Base-by-base conservation (phyloP, 2,888 invertebrate genomes). In the Hypomecis atomaria region DNA sequence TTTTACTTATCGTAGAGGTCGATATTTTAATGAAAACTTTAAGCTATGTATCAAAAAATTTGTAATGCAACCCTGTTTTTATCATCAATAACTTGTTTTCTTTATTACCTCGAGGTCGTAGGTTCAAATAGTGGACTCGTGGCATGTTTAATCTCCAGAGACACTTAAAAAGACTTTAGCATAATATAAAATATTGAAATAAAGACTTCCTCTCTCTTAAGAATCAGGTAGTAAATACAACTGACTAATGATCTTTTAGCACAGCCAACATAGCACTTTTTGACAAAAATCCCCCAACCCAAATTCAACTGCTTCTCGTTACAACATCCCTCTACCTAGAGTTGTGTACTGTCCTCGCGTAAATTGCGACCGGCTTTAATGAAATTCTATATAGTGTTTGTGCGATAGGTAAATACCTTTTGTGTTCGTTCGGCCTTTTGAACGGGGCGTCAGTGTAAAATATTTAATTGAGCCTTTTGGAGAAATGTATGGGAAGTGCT, bases 281-380 rank as follows among this genome's bases (percentile, higher is more conserved):
- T 13, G 10, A 13, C 42, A 62, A 40, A 52, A 23, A 34, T 7
- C n/a, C 9, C 52, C 48, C 43, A 10, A 37, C 48, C 37, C 8
- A 13, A 53, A 42, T 23, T 36, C 0, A 13, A 3, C 50, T 5
- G n/a, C 37, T 48, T 53, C 34, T 45, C 23, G 13, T 48, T 33
- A 33, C 54, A 48, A 36, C 10, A 7, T 23, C 45, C 23, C 23
- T 47, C 42, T 38, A 44, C 7, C 38, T 7, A 11, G 53, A 37
- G 38, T 38, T 58, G 56, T 61, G 60, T 61, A 65, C 57, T 34
- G 65, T 54, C 60, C 56, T 57, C 57, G 60, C 65, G 73, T 73
- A 72, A 71, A 75, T 72, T 70, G 69, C 65, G 69, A 63, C 66
- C 44, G 65, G 70, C 65, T 74, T 73, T 74, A 74, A 74, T 74